These are phyloP conservation scores for Gymnogyps californianus DNA, from an alignment of 2,113 vertebrate genomes.

Conservation along the genomic window DNA sequence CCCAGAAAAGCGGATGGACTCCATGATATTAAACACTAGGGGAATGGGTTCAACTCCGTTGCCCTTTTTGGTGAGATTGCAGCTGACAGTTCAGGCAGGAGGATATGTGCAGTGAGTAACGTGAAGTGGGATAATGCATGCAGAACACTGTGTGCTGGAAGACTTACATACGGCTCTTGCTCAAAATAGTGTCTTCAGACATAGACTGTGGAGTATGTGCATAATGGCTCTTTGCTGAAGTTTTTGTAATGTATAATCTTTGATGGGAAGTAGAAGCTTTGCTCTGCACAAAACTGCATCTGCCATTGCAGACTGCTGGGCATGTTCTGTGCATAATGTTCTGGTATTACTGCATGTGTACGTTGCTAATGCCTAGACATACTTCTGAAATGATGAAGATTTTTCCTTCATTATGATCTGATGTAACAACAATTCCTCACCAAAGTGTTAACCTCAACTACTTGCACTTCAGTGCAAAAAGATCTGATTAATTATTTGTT, in stretches of 20 bases:
- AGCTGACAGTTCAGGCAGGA: conserved; percentile 57
- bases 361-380: neutral
- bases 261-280: neutral
- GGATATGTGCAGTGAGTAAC: conserved; percentile 39
- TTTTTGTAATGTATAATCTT: neutral
- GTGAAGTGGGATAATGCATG: conserved; percentile 53
- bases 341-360: neutral
- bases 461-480: neutral
- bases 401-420: neutral
- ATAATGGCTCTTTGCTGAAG: neutral
- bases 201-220: conserved; percentile 6
- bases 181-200: conserved; percentile 51
- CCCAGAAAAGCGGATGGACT: neutral
- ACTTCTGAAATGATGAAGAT: neutral
- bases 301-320: neutral
- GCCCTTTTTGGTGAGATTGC: conserved; percentile 32
- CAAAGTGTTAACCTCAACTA: neutral
- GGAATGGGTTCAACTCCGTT: conserved; percentile 20
- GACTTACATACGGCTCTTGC: conserved; percentile 16
- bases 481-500: neutral
- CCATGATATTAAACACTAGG: neutral
- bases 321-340: neutral
- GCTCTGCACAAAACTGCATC: neutral
- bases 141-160: conserved; percentile 47
- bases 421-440: neutral